Percentiles rank a stretch among this genome's conserved stretches.
These are phyloP conservation scores for Poecilia latipinna DNA, from an alignment of 2,113 vertebrate genomes.

Conservation along the genomic window DNA sequence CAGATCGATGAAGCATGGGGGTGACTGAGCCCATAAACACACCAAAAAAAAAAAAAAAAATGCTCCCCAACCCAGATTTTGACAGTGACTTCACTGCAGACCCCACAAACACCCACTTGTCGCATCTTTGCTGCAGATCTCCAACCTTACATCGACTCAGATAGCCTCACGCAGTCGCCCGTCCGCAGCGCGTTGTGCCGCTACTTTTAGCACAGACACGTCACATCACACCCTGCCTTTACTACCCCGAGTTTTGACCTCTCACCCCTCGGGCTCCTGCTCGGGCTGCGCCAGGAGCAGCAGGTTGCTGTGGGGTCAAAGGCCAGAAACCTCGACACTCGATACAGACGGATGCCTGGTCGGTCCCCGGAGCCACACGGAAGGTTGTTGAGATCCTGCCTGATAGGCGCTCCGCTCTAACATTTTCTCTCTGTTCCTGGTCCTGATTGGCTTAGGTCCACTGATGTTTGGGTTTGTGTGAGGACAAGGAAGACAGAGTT, in stretches of 20 bases:
- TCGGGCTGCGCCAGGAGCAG: slow-evolving; percentile 8
- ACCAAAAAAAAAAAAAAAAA: not conserved
- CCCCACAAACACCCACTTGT: slow-evolving; percentile 49
- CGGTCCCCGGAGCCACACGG: not conserved
- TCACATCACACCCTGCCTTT: slow-evolving; percentile 62
- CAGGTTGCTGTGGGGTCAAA: slow-evolving; percentile 46
- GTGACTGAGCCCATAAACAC: not conserved
- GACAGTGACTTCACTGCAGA: not conserved
- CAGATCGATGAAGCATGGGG: not conserved
- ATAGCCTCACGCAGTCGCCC: slow-evolving; percentile 39
- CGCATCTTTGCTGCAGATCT: slow-evolving; percentile 21
- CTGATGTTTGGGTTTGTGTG: slow-evolving; percentile 32
- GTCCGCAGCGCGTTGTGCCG: slow-evolving; percentile 48
- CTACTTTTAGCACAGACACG: slow-evolving; percentile 71
- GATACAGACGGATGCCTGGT: not conserved
- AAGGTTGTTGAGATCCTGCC: not conserved
- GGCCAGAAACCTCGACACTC: slow-evolving; percentile 29
- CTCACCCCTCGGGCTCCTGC: slow-evolving; percentile 8
- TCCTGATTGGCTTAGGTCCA: not conserved
- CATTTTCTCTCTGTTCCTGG: not conserved
- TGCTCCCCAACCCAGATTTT: too few relatives aligned
- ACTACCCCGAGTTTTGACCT: slow-evolving; percentile 59
- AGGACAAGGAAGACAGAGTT: slow-evolving; percentile 41
- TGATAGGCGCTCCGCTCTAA: slow-evolving; percentile 10
- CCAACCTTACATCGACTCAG: slow-evolving; percentile 29